phyloP scores from a whole-genome alignment of 2,888 invertebrate species.

The Altica lythri region DNA sequence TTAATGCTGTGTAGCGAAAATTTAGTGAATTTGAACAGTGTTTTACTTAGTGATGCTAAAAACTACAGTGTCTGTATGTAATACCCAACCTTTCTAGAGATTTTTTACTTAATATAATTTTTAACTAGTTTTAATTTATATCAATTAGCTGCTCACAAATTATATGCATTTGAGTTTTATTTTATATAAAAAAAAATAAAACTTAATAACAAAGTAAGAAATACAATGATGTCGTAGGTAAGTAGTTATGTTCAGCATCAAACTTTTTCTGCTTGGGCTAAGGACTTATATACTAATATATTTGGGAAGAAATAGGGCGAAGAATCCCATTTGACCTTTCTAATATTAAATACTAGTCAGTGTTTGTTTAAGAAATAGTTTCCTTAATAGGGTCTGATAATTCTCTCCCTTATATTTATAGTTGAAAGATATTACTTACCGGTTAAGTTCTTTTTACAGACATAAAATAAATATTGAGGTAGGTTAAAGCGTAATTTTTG shows the following conservation, averaged over 20 bases:
- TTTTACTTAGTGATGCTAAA: no score
- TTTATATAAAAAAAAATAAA: no score
- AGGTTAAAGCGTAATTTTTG: conserved; percentile 12
- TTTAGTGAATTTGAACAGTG: no score
- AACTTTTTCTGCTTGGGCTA: conserved; percentile 14
- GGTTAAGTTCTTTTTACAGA: neutral
- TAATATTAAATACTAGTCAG: conserved; percentile 45
- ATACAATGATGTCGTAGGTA: no score
- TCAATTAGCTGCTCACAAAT: no score
- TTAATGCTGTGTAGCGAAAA: no score
- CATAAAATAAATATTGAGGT: conserved; percentile 12
- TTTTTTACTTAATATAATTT: no score
- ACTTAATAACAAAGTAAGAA: no score
- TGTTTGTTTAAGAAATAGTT: conserved; percentile 37
- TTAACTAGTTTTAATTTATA: no score
- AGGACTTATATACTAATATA: conserved; percentile 22
- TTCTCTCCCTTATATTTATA: conserved; percentile 35
- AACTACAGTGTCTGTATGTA: no score
- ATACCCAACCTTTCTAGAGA: no score
- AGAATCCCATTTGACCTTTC: conserved; percentile 50
- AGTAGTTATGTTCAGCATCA: neutral
- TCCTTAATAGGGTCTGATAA: conserved; percentile 29
- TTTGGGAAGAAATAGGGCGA: conserved; percentile 41
- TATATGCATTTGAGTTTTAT: no score
- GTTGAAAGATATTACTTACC: conserved; percentile 35